These are phyloP conservation scores for Iphiclides podalirius DNA, from an alignment of 2,888 invertebrate species.

Conservation along the genomic window DNA sequence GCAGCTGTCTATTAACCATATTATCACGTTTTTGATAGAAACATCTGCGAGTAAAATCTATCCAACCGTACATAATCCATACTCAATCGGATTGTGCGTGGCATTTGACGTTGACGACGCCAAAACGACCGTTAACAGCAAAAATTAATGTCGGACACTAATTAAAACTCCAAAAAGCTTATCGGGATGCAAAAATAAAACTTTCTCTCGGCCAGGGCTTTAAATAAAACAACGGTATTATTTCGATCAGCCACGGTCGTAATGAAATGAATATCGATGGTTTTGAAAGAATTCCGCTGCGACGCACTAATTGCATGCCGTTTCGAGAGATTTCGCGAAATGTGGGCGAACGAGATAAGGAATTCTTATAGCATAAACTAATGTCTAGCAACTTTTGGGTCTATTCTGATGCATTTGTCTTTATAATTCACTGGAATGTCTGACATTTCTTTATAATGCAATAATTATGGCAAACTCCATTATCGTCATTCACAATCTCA, in stretches of 20 bases:
- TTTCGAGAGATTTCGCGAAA: no score
- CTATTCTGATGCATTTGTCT: no score
- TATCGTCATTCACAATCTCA: background rate
- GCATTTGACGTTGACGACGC: background rate
- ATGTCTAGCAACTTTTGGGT: no score
- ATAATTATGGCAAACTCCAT: no score
- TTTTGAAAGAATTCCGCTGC: background rate
- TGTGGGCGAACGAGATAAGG: no score
- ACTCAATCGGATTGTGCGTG: background rate
- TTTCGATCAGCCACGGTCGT: background rate
- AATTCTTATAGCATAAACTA: no score
- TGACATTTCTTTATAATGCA: no score
- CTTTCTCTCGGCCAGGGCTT: background rate
- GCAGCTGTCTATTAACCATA: no score
- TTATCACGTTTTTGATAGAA: no score
- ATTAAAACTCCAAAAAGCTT: constrained; percentile 1
- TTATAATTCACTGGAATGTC: no score
- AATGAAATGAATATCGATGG: background rate
- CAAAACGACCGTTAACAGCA: background rate
- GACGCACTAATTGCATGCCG: background rate
- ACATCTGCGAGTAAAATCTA: no score
- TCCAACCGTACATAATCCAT: no score
- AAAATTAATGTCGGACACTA: background rate
- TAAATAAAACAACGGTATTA: background rate
- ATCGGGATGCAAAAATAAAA: background rate